A percentile compares a stretch with the other conserved stretches of the same genome.
Conservation (phyloP, 2,113 vertebrate species). For the Cololabis saira region DNA sequence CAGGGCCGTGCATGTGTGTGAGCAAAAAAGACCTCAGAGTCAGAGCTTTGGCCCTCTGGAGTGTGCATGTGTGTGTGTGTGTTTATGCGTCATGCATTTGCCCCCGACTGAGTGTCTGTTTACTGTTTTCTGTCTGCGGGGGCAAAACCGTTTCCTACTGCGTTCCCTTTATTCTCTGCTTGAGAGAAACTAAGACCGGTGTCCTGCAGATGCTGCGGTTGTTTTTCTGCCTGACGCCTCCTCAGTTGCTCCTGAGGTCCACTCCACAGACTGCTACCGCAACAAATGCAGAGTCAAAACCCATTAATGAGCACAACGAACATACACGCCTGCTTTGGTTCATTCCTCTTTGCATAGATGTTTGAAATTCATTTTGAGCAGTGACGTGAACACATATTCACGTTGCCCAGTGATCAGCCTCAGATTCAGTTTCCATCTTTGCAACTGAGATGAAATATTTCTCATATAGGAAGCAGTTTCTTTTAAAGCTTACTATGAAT, state of each 20-base stretch:
- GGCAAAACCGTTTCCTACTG: slow-evolving; percentile 23
- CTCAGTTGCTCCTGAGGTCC: slow-evolving; percentile 63
- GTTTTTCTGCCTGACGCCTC: slow-evolving; percentile 61
- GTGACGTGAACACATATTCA: too few relatives aligned
- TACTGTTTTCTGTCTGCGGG: slow-evolving; percentile 31
- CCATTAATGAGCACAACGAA: slow-evolving; percentile 49
- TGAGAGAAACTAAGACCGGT: slow-evolving; percentile 33
- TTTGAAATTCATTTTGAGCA: too few relatives aligned
- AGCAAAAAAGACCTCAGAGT: slow-evolving; percentile 18
- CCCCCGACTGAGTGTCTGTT: slow-evolving; percentile 20
- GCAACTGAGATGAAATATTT: not conserved
- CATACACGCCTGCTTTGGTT: not conserved
- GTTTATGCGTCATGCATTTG: too few relatives aligned
- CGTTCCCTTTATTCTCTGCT: slow-evolving; percentile 27
- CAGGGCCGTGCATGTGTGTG: not conserved
- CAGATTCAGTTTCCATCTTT: not conserved
- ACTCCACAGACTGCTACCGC: slow-evolving; percentile 44
- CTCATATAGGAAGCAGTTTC: slow-evolving; percentile 10
- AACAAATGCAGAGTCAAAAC: slow-evolving; percentile 32
- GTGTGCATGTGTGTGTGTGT: slow-evolving; percentile 7
- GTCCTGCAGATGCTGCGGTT: slow-evolving; percentile 40
- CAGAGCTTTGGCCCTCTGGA: not conserved
- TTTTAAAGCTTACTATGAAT: too few relatives aligned
- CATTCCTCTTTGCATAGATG: too few relatives aligned
- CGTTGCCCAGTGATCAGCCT: not conserved